Base-by-base conservation (phyloP, 2,113 vertebrate genomes). In the Perca flavescens region DNA sequence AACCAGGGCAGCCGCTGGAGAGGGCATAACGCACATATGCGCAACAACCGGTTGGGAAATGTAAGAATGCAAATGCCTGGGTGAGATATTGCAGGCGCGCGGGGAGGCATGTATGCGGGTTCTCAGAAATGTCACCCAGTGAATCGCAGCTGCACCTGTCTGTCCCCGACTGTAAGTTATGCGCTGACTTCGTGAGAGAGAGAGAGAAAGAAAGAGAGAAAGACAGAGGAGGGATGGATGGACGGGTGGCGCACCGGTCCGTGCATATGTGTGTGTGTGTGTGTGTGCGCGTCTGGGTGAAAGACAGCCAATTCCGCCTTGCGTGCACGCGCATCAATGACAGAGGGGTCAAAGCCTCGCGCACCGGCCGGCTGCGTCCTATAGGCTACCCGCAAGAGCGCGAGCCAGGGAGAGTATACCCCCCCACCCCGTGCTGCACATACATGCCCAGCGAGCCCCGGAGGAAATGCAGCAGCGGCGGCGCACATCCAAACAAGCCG, bases 331-430 rank as follows among this genome's bases (percentile, higher is more conserved):
- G 92, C 94, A 95, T 94, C 95, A 96, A 95, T 96, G 94, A 95
- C 95, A 95, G 94, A 94, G 89, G 94, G 95, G 95, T 96, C 94
- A 96, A 94, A 94, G 88, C 84, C 72, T 83, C 87, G 74, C 88
- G 68, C 89, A 70, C 93, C 90, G 91, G 85, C 87, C 89, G 91
- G 83, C 79, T 72, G 86, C 52, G 85, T 87, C 83, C 83, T 70
- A 12, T 3, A 43, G 40, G 40, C 10, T 43, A 7, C 2, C 68
- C 31, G 65, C 61, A 50, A 79, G 80, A 54, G 77, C 22, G 73
- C 61, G 43, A 71, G 58, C 58, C 66, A 8, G 69, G 52, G 15
- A 13, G 81, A 74, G 64, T 3, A 19, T 28, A 28, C 28, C 28
- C 28, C 28, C 28, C 19, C 53, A 28, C 46, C 11, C n/a, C 21